Evolutionary conservation across 2,113 vertebrate species (phyloP).

Genomic region (Callipepla californica): DNA sequence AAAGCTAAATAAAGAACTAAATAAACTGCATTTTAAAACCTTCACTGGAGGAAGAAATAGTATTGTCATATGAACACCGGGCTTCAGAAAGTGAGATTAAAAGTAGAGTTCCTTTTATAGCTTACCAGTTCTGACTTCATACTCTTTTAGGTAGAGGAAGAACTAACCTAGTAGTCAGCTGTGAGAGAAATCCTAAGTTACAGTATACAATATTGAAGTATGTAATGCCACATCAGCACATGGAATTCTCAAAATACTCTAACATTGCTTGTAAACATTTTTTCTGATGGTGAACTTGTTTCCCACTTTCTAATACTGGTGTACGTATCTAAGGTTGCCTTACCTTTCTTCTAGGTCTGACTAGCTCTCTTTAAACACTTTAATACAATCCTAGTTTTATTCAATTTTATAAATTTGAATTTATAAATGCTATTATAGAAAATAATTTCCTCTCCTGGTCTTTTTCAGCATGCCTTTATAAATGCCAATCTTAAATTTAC

Average conservation of each 20-base stretch:
- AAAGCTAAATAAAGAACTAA: background rate
- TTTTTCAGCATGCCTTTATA: background rate
- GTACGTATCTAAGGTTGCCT: background rate
- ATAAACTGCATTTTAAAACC: background rate
- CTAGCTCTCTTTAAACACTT: background rate
- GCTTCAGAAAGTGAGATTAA: background rate
- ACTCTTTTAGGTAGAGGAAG: background rate
- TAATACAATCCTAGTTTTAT: background rate
- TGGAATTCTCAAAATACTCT: background rate
- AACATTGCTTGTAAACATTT: background rate
- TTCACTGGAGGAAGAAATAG: background rate
- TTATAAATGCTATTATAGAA: background rate
- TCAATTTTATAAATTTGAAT: background rate
- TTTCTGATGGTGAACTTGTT: background rate
- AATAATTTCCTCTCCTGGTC: background rate
- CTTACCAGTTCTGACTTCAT: background rate
- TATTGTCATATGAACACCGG: background rate
- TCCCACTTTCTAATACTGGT: background rate
- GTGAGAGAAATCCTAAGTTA: background rate
- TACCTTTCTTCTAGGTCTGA: background rate
- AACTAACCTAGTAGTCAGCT: background rate
- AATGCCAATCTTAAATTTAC: background rate
- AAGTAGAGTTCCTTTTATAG: background rate
- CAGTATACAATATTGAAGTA: background rate
- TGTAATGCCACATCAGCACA: background rate